A percentile compares a stretch with the other conserved stretches of the same genome.
Conservation (phyloP, 1,140 invertebrate genomes). For the Oedothorax gibbosus region DNA sequence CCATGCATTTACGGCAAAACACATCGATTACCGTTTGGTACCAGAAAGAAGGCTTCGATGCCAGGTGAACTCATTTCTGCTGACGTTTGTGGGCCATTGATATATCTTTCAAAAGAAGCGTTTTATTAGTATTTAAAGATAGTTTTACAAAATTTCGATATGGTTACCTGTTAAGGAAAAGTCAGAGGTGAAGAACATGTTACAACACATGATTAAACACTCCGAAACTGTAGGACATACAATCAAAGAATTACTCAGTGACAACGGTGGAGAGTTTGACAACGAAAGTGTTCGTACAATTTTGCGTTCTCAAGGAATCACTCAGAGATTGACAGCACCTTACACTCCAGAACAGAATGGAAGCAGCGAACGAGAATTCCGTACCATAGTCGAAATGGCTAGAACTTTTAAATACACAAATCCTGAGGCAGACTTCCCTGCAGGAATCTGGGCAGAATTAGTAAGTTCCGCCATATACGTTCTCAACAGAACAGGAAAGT, state of each 20-base stretch:
- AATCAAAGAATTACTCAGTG: conserved; percentile 35
- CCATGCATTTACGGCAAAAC: conserved; percentile 27
- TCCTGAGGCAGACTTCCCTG: neutral
- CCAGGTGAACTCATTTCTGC: conserved; percentile 21
- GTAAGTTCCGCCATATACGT: neutral
- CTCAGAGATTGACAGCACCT: conserved; percentile 40
- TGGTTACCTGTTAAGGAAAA: conserved; percentile 2
- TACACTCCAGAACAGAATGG: conserved; percentile 54
- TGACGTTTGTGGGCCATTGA: conserved; percentile 44
- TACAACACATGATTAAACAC: conserved; percentile 4
- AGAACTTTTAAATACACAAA: conserved; percentile 30
- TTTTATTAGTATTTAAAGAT: conserved; percentile 37
- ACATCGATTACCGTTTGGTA: conserved; percentile 28
- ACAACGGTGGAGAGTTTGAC: conserved; percentile 51
- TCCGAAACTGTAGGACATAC: neutral
- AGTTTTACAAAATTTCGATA: conserved; percentile 19
- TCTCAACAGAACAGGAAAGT: conserved; percentile 28
- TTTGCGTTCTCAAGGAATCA: conserved; percentile 8
- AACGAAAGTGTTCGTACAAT: neutral
- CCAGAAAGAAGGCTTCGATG: neutral
- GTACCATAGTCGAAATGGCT: conserved; percentile 36
- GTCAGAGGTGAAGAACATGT: neutral
- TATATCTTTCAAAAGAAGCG: neutral
- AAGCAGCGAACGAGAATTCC: conserved; percentile 28
- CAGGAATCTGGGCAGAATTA: conserved; percentile 1